Evolutionary conservation across 2,888 invertebrate species (phyloP).

Genomic region (Frankliniella fusca): DNA sequence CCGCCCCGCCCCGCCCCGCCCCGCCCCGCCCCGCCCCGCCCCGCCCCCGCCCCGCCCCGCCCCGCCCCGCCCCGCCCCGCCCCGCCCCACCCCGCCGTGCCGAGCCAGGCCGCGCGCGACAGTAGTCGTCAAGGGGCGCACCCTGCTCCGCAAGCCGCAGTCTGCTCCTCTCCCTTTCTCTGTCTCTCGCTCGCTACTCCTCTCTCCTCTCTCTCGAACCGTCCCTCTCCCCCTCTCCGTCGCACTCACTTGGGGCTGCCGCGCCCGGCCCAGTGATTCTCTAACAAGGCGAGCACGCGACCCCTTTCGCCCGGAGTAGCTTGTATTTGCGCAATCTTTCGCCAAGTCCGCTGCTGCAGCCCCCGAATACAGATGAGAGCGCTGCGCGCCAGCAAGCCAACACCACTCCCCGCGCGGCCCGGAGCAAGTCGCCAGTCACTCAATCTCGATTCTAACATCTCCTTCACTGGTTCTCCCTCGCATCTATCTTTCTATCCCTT

Average conservation of each 20-base stretch:
- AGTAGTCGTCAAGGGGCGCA: background rate
- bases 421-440: background rate
- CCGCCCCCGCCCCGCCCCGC: too few species aligned
- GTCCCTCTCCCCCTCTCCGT: background rate
- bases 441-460: background rate
- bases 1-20: too few species aligned
- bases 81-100: background rate
- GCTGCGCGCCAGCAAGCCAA: background rate
- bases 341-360: background rate
- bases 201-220: too few species aligned
- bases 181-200: too few species aligned
- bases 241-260: background rate
- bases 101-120: background rate
- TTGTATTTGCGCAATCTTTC: constrained; percentile 23
- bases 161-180: too few species aligned
- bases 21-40: too few species aligned
- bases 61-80: background rate
- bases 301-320: background rate
- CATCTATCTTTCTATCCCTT: background rate
- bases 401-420: background rate
- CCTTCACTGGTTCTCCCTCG: background rate
- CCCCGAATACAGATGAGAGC: constrained; percentile 6
- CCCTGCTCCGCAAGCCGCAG: too few species aligned
- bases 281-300: background rate
- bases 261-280: background rate